phyloP scores from a whole-genome alignment of 2,113 vertebrate species.

The Halcyon malimbica region DNA sequence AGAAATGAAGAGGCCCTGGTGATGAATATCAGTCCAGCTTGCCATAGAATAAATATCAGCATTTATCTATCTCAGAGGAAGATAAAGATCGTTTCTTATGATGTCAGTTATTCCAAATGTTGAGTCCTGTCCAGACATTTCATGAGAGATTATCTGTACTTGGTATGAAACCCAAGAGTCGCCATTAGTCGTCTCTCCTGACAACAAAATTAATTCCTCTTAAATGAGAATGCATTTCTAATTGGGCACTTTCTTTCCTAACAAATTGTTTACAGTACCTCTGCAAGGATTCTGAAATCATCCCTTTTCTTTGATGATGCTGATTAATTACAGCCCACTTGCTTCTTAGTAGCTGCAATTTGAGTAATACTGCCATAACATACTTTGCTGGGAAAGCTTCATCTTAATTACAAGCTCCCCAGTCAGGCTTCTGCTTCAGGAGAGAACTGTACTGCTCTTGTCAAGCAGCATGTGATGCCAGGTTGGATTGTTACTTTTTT shows the following conservation, averaged over 20 bases:
- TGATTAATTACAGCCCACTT: conserved; percentile 54
- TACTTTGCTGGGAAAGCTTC: conserved; percentile 15
- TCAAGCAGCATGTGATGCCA: conserved; percentile 12
- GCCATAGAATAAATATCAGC: conserved; percentile 28
- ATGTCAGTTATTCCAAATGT: conserved; percentile 16
- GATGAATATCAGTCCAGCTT: conserved; percentile 40
- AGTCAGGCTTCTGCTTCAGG: background rate
- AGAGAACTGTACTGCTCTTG: background rate
- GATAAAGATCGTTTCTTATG: conserved; percentile 2
- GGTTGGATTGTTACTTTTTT: background rate
- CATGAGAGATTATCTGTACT: background rate
- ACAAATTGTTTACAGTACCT: conserved; percentile 54
- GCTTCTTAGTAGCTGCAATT: conserved; percentile 24
- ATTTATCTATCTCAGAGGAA: conserved; percentile 37
- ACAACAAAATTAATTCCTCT: conserved; percentile 46
- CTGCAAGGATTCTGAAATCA: conserved; percentile 28
- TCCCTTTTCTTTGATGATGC: conserved; percentile 34
- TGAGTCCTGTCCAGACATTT: background rate
- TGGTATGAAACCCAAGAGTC: background rate
- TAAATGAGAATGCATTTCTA: conserved; percentile 35
- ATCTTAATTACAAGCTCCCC: conserved; percentile 32
- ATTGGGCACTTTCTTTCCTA: conserved; percentile 24
- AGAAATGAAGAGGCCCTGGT: conserved; percentile 16
- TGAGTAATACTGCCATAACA: background rate
- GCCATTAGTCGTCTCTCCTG: conserved; percentile 2